Evolutionary conservation across 1,140 invertebrate genomes (phyloP).

Genomic region (Ericerus pela): DNA sequence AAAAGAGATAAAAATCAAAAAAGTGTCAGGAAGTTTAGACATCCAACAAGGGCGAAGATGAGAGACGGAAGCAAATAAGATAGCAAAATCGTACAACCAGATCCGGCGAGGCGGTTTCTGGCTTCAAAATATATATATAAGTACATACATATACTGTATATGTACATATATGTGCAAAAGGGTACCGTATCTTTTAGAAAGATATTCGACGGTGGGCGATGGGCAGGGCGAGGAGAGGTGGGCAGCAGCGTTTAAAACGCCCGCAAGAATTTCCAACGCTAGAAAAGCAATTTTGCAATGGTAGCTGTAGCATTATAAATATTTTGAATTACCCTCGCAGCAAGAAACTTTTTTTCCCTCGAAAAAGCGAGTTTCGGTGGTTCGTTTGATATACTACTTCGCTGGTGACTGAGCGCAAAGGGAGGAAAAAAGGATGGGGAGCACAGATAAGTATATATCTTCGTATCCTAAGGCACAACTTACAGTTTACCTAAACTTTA

Average conservation of each 20-base stretch:
- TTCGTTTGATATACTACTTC: conserved; percentile 4
- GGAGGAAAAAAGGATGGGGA: no score
- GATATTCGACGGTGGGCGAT: neutral
- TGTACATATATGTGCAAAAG: no score
- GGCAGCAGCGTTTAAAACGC: no score
- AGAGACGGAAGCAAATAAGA: conserved; percentile 5
- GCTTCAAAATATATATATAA: no score
- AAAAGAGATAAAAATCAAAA: neutral
- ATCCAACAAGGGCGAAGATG: conserved; percentile 5
- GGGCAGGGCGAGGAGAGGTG: neutral
- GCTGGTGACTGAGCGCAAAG: no score
- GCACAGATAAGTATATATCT: conserved; percentile 10
- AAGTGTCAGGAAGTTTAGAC: neutral
- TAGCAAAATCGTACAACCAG: neutral
- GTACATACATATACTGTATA: no score
- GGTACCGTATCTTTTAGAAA: conserved; percentile 1
- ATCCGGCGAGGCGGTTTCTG: conserved; percentile 5
- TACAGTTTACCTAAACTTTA: conserved; percentile 10
- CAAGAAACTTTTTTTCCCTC: neutral
- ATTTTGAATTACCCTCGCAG: conserved; percentile 9
- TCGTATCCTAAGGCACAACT: conserved; percentile 7
- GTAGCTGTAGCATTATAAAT: conserved; percentile 12
- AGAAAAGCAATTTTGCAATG: conserved; percentile 7
- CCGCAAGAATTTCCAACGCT: conserved; percentile 9
- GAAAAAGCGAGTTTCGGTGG: conserved; percentile 1